These are phyloP conservation scores for Druon quercuslanigerum DNA, from an alignment of 1,140 invertebrate genomes.

Conservation along the genomic window DNA sequence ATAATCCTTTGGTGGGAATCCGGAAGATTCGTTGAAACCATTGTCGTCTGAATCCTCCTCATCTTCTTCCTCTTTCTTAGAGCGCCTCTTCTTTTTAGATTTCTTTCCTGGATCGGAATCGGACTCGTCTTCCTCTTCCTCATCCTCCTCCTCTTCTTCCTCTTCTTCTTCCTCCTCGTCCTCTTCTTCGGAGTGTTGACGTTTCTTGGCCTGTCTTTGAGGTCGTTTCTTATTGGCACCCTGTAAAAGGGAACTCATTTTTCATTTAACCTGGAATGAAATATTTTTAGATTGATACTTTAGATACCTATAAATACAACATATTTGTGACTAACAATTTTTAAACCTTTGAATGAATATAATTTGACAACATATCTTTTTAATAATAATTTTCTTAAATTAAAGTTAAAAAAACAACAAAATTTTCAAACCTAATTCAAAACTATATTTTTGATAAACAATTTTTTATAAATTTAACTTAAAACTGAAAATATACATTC, in stretches of 20 bases:
- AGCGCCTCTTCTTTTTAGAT: slow-evolving; percentile 68
- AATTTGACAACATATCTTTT: background rate
- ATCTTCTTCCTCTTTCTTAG: slow-evolving; percentile 73
- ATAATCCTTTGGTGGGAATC: slow-evolving; percentile 72
- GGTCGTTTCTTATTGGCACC: slow-evolving; percentile 66
- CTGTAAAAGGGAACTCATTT: slow-evolving; percentile 39
- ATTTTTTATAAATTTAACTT: too few relatives aligned
- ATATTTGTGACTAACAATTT: too few relatives aligned
- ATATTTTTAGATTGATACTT: too few relatives aligned
- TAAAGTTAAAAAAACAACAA: too few relatives aligned
- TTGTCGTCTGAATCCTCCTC: slow-evolving; percentile 74
- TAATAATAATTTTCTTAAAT: background rate
- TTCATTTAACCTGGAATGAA: too few relatives aligned
- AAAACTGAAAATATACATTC: too few relatives aligned
- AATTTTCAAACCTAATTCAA: too few relatives aligned
- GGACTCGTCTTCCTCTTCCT: slow-evolving; percentile 67
- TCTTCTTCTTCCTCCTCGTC: slow-evolving; percentile 72
- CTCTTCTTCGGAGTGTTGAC: slow-evolving; percentile 68
- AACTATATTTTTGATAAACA: too few relatives aligned
- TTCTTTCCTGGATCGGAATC: slow-evolving; percentile 70
- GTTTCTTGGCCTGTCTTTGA: slow-evolving; percentile 69
- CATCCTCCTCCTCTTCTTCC: slow-evolving; percentile 71
- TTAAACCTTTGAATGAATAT: too few relatives aligned
- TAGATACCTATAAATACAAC: too few relatives aligned
- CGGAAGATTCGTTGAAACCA: slow-evolving; percentile 67